A percentile compares a stretch with the other conserved stretches of the same genome.
These are phyloP conservation scores for Umimayanthus kanabou DNA, from an alignment of 92 coral and sea anemone genomes.

Conservation along the genomic window DNA sequence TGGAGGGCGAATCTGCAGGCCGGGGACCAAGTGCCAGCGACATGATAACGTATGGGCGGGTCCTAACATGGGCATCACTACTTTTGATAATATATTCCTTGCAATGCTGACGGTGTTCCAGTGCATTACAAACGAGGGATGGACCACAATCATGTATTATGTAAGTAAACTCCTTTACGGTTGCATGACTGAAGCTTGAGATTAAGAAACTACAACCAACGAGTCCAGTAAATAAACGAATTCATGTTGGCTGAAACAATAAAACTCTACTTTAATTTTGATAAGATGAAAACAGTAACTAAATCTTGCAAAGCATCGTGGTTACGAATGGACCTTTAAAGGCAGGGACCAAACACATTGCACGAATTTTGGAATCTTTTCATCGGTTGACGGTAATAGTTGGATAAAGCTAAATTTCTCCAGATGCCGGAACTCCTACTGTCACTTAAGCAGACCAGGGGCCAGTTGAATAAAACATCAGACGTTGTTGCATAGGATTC, in stretches of 20 bases:
- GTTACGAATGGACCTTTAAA: background rate
- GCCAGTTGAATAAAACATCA: no score
- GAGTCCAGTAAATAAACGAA: no score
- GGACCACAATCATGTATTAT: slow-evolving; percentile 98
- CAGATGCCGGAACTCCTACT: background rate
- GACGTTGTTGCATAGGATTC: no score
- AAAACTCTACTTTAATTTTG: background rate
- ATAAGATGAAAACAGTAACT: background rate
- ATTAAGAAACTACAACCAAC: background rate
- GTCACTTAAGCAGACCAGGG: background rate
- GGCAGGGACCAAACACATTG: background rate
- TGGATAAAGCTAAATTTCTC: no score
- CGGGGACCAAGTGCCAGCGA: slow-evolving; percentile 61
- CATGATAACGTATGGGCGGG: slow-evolving; percentile 79
- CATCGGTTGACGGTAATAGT: background rate
- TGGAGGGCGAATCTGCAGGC: slow-evolving; percentile 70
- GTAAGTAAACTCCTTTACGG: slow-evolving; percentile 54
- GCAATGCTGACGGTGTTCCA: slow-evolving; percentile 97
- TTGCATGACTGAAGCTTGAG: background rate
- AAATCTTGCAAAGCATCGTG: background rate
- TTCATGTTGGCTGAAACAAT: background rate
- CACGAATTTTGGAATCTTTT: background rate
- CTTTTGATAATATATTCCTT: slow-evolving; percentile 95
- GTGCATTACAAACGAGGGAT: slow-evolving; percentile 97
- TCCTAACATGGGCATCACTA: slow-evolving; percentile 89